These are phyloP conservation scores for Heliconius aoede DNA, from an alignment of 2,888 invertebrate genomes.

Conservation along the genomic window DNA sequence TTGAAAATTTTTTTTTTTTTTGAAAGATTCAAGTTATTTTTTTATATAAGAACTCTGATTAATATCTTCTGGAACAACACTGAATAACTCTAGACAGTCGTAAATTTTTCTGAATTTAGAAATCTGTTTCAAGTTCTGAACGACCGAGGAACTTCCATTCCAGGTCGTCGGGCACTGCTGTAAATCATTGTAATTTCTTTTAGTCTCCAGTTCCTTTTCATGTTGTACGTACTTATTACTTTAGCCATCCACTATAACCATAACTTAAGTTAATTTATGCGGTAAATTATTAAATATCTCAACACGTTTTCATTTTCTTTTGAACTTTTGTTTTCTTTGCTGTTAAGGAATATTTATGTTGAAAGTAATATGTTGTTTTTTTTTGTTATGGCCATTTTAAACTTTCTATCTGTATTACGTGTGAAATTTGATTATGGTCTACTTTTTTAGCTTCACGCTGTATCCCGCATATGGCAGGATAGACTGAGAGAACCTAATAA, in stretches of 20 bases:
- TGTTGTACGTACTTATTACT: conserved; percentile 46
- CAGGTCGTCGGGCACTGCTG: conserved; percentile 52
- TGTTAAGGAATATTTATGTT: conserved; percentile 2
- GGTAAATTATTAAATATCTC: conserved; percentile 27
- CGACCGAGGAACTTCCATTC: conserved; percentile 53
- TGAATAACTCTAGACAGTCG: conserved; percentile 49
- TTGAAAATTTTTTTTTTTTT: conserved; percentile 48
- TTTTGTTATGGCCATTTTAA: neutral
- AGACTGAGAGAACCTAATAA: too few relatives aligned
- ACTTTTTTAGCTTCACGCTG: too few relatives aligned
- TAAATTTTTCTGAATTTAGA: conserved; percentile 60
- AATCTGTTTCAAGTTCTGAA: conserved; percentile 49
- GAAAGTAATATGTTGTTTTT: neutral
- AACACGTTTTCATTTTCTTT: conserved; percentile 12
- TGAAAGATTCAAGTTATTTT: conserved; percentile 37
- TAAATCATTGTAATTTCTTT: conserved; percentile 61
- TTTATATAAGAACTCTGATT: conserved; percentile 8
- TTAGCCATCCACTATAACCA: conserved; percentile 38
- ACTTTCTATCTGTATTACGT: neutral
- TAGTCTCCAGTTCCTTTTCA: conserved; percentile 49
- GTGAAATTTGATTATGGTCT: conserved; percentile 8
- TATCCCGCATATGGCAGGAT: too few relatives aligned
- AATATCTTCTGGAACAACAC: conserved; percentile 12
- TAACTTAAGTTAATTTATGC: conserved; percentile 40
- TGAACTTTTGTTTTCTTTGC: conserved; percentile 2